Base-by-base conservation (phyloP, 2,888 invertebrate species). In the Glaucopsyche alexis region DNA sequence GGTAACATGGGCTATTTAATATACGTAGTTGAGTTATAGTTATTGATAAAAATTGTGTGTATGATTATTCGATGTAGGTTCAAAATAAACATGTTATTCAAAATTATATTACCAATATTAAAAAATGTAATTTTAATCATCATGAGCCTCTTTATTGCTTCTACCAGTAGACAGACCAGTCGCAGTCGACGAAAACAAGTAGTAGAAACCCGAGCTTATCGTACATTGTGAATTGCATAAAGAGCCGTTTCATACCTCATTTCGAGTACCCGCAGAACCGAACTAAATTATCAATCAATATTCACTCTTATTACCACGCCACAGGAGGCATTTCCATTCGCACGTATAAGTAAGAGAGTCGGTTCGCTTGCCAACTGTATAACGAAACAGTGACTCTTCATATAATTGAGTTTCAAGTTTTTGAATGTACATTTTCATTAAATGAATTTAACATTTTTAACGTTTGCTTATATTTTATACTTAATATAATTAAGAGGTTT, bases 341-440 rank as follows among this genome's bases (percentile, higher is more conserved):
- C 49, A 19, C 19, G 16, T 47, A 49, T 49, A 49, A 49, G 69
- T 49, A 69, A 47, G 45, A 14, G 69, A 47, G 69, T 11, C 69
- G 47, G 19, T 49, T 47, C 16, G 69, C 69, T 69, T 69, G 69
- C 69, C 69, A 69, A 69, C 47, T 69, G 69, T 69, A 69, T 69
- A 69, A 69, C 47, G 69, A 69, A 69, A 69, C 69, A 69, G 69
- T 71, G 75, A 71, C 69, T 73, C 73, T 52, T 40, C 74, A 73
- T 84, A 80, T 86, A 86, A 86, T 86, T 85, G 84, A 84, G 83
- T 87, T 86, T 79, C 78, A 82, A 84, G 82, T 84, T 84, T 82
- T 81, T 80, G 79, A 78, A 77, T 74, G 74, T 72, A 74, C 74
- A 76, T 77, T 75, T 77, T 75, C 76, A 76, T 76, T 75, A 74